Evolutionary conservation across 2,888 invertebrate species (phyloP).

Genomic region (Xylophagus ater): DNA sequence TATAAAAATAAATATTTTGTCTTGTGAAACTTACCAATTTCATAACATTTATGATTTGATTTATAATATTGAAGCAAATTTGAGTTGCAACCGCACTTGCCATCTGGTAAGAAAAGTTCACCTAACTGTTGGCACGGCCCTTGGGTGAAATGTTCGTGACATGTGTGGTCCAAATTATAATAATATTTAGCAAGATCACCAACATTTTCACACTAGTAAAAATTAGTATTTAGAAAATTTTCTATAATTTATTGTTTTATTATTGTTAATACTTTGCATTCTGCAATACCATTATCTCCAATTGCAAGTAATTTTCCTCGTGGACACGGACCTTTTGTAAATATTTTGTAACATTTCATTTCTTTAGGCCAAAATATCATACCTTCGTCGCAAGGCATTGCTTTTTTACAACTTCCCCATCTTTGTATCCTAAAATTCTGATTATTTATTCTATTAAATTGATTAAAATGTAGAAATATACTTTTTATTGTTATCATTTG

Average conservation of each 20-base stretch:
- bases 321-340: constrained; percentile 64
- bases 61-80: constrained; percentile 65
- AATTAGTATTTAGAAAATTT: constrained; percentile 2
- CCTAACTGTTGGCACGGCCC: constrained; percentile 71
- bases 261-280: constrained; percentile 46
- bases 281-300: constrained; percentile 50
- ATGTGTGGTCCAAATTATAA: constrained; percentile 53
- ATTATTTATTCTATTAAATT: not conserved
- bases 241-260: not conserved
- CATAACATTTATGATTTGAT: constrained; percentile 57
- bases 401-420: constrained; percentile 61
- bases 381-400: constrained; percentile 51
- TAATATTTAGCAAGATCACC: constrained; percentile 46
- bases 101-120: constrained; percentile 61
- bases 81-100: constrained; percentile 59
- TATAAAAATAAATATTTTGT: not conserved
- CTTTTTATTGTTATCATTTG: constrained; percentile 24
- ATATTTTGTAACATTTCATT: constrained; percentile 59
- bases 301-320: constrained; percentile 56
- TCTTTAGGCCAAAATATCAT: constrained; percentile 69
- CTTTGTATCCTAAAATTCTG: constrained; percentile 27
- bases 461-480: not conserved
- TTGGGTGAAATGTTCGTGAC: constrained; percentile 67
- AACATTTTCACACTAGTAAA: constrained; percentile 43
- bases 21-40: constrained; percentile 47